These are phyloP conservation scores for Coenobita brevimanus DNA, from an alignment of 1,140 invertebrate species.

Conservation along the genomic window DNA sequence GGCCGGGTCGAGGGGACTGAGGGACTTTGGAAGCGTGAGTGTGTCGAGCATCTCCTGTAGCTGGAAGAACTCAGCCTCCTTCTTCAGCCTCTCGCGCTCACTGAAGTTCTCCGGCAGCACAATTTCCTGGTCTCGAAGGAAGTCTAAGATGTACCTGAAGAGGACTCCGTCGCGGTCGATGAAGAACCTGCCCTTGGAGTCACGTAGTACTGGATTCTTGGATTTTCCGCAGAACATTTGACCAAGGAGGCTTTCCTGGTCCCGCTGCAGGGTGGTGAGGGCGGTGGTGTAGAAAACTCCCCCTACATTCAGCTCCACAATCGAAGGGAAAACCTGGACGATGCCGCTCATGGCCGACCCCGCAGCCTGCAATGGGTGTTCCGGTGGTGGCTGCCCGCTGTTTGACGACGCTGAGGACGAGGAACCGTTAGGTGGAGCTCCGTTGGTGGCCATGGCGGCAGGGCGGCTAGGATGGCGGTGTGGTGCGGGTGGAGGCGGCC, in stretches of 20 bases:
- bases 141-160: constrained; percentile 98
- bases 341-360: constrained; percentile 58
- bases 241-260: constrained; percentile 83
- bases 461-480: neutral
- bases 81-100: constrained; percentile 91
- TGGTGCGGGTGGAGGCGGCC: constrained; percentile 26
- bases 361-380: constrained; percentile 16
- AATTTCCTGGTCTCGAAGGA: constrained; percentile 90
- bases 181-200: constrained; percentile 94
- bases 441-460: constrained; percentile 51
- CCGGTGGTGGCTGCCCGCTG: constrained; percentile 18
- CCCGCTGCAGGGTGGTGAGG: constrained; percentile 83
- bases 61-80: constrained; percentile 92
- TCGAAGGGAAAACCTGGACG: constrained; percentile 73
- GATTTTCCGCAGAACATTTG: constrained; percentile 81
- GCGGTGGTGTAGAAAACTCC: constrained; percentile 92
- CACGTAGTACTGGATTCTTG: constrained; percentile 77
- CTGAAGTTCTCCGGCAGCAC: constrained; percentile 96
- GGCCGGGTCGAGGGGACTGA: constrained; percentile 62
- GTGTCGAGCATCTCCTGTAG: constrained; percentile 81
- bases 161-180: constrained; percentile 97
- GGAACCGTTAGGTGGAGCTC: constrained; percentile 48
- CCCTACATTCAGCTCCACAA: constrained; percentile 92
- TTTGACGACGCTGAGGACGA: constrained; percentile 52
- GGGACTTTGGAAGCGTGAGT: constrained; percentile 74